Evolutionary conservation across 2,797 vertebrate species (phyloP).

Genomic region (Anableps anableps): DNA sequence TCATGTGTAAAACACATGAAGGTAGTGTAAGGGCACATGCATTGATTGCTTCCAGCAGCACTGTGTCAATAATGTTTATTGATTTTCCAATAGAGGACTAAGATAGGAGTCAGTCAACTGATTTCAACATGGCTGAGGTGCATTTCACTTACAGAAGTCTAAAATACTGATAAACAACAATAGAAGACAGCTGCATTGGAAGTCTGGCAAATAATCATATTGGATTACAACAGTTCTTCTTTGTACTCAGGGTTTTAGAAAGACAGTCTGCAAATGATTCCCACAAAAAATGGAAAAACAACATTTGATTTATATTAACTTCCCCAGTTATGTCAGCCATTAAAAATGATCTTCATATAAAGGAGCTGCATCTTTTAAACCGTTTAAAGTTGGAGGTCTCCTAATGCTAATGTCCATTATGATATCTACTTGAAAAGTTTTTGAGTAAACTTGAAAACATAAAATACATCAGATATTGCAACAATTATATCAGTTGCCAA

Average conservation of each 20-base stretch:
- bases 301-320: not conserved
- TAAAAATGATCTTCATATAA: not conserved
- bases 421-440: not conserved
- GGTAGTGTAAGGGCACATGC: not conserved
- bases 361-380: too few relatives aligned
- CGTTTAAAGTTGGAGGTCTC: not conserved
- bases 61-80: not conserved
- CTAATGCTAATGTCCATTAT: not conserved
- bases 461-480: not conserved
- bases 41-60: conserved; percentile 2
- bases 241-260: not conserved
- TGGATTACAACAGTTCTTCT: not conserved
- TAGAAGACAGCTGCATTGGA: not conserved
- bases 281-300: not conserved
- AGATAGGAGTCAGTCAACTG: not conserved
- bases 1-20: not conserved
- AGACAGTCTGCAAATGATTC: not conserved
- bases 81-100: not conserved
- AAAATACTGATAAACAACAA: not conserved
- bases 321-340: not conserved
- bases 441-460: not conserved
- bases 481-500: too few relatives aligned
- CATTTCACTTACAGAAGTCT: not conserved
- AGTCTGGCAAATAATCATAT: not conserved
- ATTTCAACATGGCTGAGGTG: not conserved